These are phyloP conservation scores for Umimayanthus kanabou DNA, from an alignment of 92 coral and sea anemone species.

Conservation along the genomic window DNA sequence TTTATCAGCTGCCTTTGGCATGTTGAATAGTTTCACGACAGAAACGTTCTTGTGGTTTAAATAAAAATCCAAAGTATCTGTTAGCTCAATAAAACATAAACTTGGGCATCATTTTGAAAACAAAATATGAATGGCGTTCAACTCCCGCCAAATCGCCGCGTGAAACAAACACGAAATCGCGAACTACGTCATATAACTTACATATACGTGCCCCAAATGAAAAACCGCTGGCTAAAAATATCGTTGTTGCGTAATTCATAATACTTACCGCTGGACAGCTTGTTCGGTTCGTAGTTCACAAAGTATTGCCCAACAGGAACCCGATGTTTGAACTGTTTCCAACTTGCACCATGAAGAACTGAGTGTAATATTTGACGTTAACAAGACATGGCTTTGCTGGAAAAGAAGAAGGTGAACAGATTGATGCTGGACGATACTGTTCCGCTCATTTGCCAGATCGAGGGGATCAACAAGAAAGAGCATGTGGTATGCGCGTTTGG, in stretches of 20 bases:
- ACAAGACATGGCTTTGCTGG: slow-evolving; percentile 64
- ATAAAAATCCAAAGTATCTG: neutral
- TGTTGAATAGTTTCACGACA: neutral
- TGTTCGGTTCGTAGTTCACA: neutral
- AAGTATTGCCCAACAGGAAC: slow-evolving; percentile 2
- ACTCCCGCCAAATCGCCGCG: slow-evolving; percentile 19
- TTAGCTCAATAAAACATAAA: neutral
- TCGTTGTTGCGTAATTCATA: neutral
- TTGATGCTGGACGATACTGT: slow-evolving; percentile 75
- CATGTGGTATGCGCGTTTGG: slow-evolving; percentile 71
- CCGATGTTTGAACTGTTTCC: neutral
- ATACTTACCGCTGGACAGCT: neutral
- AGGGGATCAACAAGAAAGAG: slow-evolving; percentile 89
- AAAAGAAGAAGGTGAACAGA: slow-evolving; percentile 48
- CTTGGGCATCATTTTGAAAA: neutral
- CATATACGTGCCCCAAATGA: neutral
- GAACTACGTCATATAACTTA: neutral
- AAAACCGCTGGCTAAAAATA: neutral
- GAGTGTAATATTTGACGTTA: slow-evolving; percentile 5
- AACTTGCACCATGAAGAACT: neutral
- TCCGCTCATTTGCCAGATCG: slow-evolving; percentile 86
- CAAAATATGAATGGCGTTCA: no score
- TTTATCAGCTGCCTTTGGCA: slow-evolving; percentile 87
- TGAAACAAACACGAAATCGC: neutral
- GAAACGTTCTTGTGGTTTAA: neutral